Conservation (phyloP, 2,797 vertebrate species). For the Sebastes steindachneri region DNA sequence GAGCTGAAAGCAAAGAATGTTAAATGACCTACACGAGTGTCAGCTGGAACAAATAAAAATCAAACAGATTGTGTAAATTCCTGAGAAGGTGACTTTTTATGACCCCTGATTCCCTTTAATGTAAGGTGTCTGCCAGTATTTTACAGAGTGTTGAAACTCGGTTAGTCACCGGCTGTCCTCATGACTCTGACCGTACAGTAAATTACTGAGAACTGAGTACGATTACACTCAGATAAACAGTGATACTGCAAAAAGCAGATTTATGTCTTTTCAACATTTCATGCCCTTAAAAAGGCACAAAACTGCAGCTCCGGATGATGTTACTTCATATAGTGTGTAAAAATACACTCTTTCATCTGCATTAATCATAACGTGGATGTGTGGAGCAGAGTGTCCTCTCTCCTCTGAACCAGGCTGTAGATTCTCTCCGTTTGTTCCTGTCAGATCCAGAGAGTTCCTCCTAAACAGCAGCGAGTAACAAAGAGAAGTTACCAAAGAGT, state of each 20-base stretch:
- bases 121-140: background rate
- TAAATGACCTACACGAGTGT: background rate
- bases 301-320: background rate
- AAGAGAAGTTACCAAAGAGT: no score
- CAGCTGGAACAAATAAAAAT: background rate
- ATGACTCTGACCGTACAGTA: background rate
- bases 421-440: background rate
- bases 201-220: background rate
- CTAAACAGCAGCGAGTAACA: background rate
- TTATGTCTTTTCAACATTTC: slow-evolving; percentile 1
- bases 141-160: background rate
- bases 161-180: slow-evolving; percentile 5
- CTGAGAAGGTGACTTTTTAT: background rate
- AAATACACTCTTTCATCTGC: background rate
- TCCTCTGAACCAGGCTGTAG: background rate
- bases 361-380: background rate
- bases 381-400: background rate
- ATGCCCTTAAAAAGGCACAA: slow-evolving; percentile 47
- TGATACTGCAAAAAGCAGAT: background rate
- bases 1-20: background rate
- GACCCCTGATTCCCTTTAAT: background rate
- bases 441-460: background rate
- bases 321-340: slow-evolving; percentile 1
- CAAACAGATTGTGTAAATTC: background rate
- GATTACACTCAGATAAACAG: slow-evolving; percentile 7